phyloP scores from a whole-genome alignment of 2,113 vertebrate genomes.

The Rhinoptilus africanus region DNA sequence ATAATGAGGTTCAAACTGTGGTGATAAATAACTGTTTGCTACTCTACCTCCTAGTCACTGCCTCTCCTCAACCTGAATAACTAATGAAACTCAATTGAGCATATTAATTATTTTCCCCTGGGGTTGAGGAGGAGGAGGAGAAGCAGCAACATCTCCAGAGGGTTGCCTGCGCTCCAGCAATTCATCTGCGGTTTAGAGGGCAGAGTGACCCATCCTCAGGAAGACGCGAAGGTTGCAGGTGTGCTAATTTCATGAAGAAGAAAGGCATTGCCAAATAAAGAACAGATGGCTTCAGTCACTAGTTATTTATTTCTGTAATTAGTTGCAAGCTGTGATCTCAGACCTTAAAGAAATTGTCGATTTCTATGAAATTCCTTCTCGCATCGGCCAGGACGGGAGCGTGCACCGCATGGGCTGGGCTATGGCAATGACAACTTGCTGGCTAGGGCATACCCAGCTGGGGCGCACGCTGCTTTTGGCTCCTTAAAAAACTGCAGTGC shows the following conservation, averaged over 20 bases:
- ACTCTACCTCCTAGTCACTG: neutral
- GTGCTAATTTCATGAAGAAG: conserved; percentile 58
- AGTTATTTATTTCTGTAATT: conserved; percentile 82
- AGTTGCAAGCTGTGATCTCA: conserved; percentile 66
- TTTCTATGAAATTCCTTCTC: conserved; percentile 55
- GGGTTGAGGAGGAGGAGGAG: neutral
- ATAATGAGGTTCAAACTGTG: neutral
- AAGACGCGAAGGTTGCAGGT: conserved; percentile 44
- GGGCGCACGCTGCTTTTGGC: neutral
- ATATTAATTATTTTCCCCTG: conserved; percentile 29
- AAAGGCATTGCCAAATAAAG: conserved; percentile 63
- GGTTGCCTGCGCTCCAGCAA: neutral
- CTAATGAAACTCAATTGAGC: neutral
- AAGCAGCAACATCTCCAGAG: neutral
- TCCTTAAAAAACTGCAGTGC: neutral
- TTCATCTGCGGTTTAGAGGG: neutral
- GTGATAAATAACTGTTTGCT: conserved; percentile 8
- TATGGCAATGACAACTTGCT: neutral
- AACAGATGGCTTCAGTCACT: conserved; percentile 77
- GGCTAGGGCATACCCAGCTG: neutral
- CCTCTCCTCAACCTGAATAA: neutral
- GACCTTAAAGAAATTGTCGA: conserved; percentile 58
- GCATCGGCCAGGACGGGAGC: fast-evolving
- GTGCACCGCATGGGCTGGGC: fast-evolving
- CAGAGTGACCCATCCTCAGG: conserved; percentile 26